Percentiles rank a stretch among this genome's conserved stretches.
Conservation (phyloP, 2,888 invertebrate species). For the Luffia ferchaultella region DNA sequence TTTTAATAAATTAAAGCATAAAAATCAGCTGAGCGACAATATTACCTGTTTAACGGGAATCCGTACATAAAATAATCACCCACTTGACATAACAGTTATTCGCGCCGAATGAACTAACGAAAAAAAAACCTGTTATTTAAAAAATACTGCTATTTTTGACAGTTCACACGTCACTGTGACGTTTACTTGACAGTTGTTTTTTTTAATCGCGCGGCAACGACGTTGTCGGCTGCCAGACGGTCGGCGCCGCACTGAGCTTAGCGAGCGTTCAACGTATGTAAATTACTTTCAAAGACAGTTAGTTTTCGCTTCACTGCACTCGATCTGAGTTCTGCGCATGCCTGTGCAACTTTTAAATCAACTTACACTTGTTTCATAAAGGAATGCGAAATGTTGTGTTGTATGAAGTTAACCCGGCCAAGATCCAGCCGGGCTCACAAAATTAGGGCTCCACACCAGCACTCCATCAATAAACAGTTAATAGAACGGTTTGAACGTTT, state of each 20-base stretch:
- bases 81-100: too few relatives aligned
- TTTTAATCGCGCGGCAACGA: conserved; percentile 28
- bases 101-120: too few relatives aligned
- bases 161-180: neutral
- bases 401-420: too few relatives aligned
- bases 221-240: conserved; percentile 55
- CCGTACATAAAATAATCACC: conserved; percentile 39
- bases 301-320: conserved; percentile 58
- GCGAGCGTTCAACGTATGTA: conserved; percentile 35
- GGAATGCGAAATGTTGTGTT: neutral
- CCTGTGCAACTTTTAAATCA: neutral
- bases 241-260: conserved; percentile 50
- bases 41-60: conserved; percentile 51
- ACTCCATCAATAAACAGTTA: too few relatives aligned
- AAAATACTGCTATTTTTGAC: too few relatives aligned
- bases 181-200: too few relatives aligned
- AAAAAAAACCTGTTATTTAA: conserved; percentile 17
- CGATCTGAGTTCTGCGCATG: conserved; percentile 27
- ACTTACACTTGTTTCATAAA: neutral
- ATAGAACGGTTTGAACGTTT: too few relatives aligned
- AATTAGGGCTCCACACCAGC: too few relatives aligned
- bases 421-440: too few relatives aligned
- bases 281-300: conserved; percentile 56
- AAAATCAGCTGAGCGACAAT: conserved; percentile 21
- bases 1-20: too few relatives aligned